These are phyloP conservation scores for Cantharis rufa DNA, from an alignment of 2,888 invertebrate species.

Conservation along the genomic window DNA sequence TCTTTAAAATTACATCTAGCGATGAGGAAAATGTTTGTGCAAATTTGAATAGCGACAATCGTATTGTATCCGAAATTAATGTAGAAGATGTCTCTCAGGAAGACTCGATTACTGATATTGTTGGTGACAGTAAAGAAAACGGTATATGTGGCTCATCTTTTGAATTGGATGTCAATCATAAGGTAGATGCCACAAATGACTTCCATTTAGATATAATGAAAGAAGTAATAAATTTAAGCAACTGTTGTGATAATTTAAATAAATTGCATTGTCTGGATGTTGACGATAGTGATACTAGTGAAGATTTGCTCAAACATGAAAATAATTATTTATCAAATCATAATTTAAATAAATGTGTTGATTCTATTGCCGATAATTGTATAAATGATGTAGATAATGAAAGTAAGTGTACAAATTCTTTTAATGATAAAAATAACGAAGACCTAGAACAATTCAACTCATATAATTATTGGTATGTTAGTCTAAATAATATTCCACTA, in stretches of 20 bases:
- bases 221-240: slow-evolving; percentile 3
- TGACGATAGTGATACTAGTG: neutral
- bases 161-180: neutral
- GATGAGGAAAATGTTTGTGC: neutral
- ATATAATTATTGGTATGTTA: slow-evolving; percentile 62
- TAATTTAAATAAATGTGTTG: neutral
- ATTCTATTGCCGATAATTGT: slow-evolving; percentile 1
- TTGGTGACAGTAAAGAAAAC: neutral
- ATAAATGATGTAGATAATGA: slow-evolving; percentile 4
- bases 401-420: slow-evolving; percentile 2
- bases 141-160: neutral
- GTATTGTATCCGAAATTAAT: slow-evolving; percentile 3
- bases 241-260: slow-evolving; percentile 25
- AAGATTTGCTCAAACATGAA: slow-evolving; percentile 10
- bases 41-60: neutral
- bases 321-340: slow-evolving; percentile 12
- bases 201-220: slow-evolving; percentile 4
- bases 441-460: slow-evolving; percentile 58
- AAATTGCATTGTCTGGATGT: neutral
- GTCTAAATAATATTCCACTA: slow-evolving; percentile 57
- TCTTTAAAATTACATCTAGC: neutral
- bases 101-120: neutral
- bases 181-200: neutral
- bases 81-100: slow-evolving; percentile 12
- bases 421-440: slow-evolving; percentile 39